Percentiles rank a stretch among this genome's conserved stretches.
Conservation (phyloP, 2,113 vertebrate species). For the Illadopsis cleaveri region DNA sequence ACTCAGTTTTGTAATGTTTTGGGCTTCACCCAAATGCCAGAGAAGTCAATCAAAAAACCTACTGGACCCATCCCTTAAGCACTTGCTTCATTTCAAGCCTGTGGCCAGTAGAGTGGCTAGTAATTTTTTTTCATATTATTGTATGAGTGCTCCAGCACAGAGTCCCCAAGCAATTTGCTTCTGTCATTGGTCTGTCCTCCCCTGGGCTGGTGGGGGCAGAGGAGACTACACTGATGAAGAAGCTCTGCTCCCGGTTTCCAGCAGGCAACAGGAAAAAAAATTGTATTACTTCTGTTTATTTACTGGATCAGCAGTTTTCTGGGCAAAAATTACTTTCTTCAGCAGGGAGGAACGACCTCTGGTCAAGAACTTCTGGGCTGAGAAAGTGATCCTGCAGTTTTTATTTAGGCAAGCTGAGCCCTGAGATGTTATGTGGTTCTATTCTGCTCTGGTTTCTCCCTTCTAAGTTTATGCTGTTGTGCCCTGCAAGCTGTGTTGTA, state of each 20-base stretch:
- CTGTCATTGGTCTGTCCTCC: background rate
- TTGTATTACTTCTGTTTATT: background rate
- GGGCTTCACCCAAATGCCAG: background rate
- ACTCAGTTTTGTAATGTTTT: background rate
- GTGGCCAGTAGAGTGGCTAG: background rate
- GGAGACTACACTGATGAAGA: background rate
- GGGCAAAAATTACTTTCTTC: constrained; percentile 23
- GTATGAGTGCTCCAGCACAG: background rate
- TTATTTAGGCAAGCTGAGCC: background rate
- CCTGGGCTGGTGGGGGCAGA: background rate
- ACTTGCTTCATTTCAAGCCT: background rate
- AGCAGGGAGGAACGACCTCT: background rate
- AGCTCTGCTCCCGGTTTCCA: background rate
- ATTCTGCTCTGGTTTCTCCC: background rate
- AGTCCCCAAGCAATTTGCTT: background rate
- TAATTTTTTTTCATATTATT: background rate
- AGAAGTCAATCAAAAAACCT: background rate
- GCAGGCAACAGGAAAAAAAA: background rate
- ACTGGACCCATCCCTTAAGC: background rate
- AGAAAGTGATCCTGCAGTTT: constrained; percentile 17
- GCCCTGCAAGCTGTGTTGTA: background rate
- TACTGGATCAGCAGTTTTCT: constrained; percentile 20
- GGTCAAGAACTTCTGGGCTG: background rate
- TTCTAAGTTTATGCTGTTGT: background rate
- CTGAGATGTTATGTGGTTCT: background rate